Evolutionary conservation across 2,113 vertebrate genomes (phyloP).

Genomic region (Mus spicilegus): DNA sequence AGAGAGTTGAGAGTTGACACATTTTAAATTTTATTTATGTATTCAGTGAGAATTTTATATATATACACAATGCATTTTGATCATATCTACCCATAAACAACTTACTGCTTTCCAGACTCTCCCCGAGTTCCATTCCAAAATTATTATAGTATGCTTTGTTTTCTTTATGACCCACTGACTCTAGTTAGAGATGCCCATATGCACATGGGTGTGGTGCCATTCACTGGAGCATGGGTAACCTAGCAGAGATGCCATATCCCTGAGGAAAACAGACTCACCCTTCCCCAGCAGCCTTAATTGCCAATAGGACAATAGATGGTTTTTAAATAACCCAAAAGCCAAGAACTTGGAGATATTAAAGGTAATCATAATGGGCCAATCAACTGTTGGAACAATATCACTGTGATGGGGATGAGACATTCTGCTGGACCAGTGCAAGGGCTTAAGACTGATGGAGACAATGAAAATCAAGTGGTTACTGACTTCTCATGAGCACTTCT

Average conservation of each 20-base stretch:
- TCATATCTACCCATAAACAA: background rate
- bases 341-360: background rate
- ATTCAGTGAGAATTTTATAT: background rate
- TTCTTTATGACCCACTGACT: background rate
- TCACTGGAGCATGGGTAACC: background rate
- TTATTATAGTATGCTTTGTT: background rate
- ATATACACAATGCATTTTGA: background rate
- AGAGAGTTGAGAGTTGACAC: background rate
- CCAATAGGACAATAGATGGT: background rate
- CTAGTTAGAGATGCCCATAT: too few species aligned
- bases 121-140: background rate
- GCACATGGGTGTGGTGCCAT: too few species aligned
- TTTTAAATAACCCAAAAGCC: background rate
- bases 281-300: background rate
- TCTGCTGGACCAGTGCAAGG: background rate
- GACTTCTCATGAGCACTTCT: background rate
- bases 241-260: background rate
- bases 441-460: background rate
- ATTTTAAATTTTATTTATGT: background rate
- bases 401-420: background rate
- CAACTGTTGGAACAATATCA: background rate
- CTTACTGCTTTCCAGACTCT: background rate
- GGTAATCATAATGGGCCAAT: background rate
- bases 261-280: background rate
- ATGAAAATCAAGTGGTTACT: background rate